Evolutionary conservation across 2,113 vertebrate species (phyloP), one percentile per base, ranked within the genome.

Genomic region (Notiomystis cincta): DNA sequence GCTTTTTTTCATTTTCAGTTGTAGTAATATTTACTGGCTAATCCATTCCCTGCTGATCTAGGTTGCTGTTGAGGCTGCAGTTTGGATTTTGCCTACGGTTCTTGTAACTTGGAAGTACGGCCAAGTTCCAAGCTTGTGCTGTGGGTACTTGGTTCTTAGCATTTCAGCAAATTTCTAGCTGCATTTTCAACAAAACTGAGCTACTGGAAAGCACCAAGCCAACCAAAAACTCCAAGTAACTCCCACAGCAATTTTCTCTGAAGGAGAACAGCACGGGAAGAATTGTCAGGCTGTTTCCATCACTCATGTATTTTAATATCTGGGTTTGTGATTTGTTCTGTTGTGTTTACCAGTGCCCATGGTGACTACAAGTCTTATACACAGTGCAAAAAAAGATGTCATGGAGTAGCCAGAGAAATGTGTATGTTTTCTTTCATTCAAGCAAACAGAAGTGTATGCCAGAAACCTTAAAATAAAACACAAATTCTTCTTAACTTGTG

Each of bases 341-440:
- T 78, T 95, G 64, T 93, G 69, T 95, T 95, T 95, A 66, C 54
- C 75, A 47, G 91, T 92, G 72, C 86, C 76, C 65, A 92, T 94
- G 80, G 94, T 64, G 80, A 95, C 86, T 86, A 17, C 3, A 4
- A 87, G 37, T 57, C 45, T 86, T 90, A 75, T 28, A 90, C 30
- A 67, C 64, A 79, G 64, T 22, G 79, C 40, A 71, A 87, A 47
- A 69, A 88, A 95, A 71, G 81, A 78, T 61, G 73, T 67, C 28
- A 22, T 1, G 3, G 33, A 62, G 57, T 66, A 81, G 65, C 65
- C 57, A 91, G 78, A 82, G 70, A 91, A 90, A 80, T 75, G 61
- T 18, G 28, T 87, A 66, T 87, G 70, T 62, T 96, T 92, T 62
- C 60, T 82, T 80, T 95, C 73, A 90, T 93, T 77, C 72, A 87